Evolutionary conservation across 1,140 invertebrate species (phyloP).

Genomic region (Zaprionus kolodkinae): DNA sequence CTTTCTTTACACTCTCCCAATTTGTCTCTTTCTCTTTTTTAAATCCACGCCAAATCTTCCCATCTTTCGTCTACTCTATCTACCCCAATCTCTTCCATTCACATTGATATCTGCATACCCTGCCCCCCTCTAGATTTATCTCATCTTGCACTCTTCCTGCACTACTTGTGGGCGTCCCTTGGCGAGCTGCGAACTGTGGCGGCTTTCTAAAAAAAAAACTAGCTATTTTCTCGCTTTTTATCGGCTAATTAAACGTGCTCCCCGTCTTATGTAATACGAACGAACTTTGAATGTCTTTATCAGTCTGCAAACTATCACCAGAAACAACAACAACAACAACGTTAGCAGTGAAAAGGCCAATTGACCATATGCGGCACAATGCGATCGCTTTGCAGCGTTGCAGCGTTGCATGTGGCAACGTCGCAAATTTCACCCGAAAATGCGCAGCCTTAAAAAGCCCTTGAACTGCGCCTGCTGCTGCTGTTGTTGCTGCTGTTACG

Average conservation of each 20-base stretch:
- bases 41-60: neutral
- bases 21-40: neutral
- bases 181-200: conserved; percentile 34
- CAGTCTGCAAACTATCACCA: conserved; percentile 37
- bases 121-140: neutral
- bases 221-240: conserved; percentile 31
- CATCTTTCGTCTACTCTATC: neutral
- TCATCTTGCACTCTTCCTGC: neutral
- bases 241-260: conserved; percentile 60
- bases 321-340: neutral
- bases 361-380: conserved; percentile 45
- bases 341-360: neutral
- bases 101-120: conserved; percentile 19
- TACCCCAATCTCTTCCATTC: conserved; percentile 9
- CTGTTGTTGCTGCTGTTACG: neutral
- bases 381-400: neutral
- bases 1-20: neutral
- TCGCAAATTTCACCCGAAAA: conserved; percentile 54
- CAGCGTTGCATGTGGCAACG: conserved; percentile 35
- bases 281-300: conserved; percentile 59
- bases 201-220: conserved; percentile 33
- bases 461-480: conserved; percentile 62
- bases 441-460: conserved; percentile 55
- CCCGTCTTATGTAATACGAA: conserved; percentile 34
- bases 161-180: conserved; percentile 22